Conservation (phyloP, 23 tunicate species). For the Aplidium turbinatum region DNA sequence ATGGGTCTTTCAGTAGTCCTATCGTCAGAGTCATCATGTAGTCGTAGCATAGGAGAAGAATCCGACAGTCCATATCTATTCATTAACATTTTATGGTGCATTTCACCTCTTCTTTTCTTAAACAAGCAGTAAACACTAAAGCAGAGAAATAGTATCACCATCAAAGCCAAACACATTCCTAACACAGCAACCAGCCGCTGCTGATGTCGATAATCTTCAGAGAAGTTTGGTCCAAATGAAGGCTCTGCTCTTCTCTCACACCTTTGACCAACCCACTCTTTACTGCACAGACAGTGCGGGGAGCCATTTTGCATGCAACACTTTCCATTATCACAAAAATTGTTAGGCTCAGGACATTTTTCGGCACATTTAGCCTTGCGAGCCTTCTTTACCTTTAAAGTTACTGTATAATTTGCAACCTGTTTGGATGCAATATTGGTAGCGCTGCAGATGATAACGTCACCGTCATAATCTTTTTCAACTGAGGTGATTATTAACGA, state of each 20-base stretch:
- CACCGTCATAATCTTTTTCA: background rate
- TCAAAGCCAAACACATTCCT: conserved; percentile 30
- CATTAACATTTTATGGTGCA: conserved; percentile 6
- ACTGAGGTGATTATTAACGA: background rate
- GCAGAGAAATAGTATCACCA: conserved; percentile 21
- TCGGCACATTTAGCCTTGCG: too few species aligned
- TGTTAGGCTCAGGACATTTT: background rate
- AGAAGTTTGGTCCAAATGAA: too few species aligned
- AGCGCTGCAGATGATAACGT: conserved; percentile 8
- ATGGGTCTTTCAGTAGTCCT: too few species aligned
- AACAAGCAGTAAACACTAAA: conserved; percentile 30
- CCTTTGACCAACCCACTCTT: background rate
- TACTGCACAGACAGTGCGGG: background rate
- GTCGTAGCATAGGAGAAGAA: too few species aligned
- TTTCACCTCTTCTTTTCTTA: conserved; percentile 5
- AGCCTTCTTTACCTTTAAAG: background rate
- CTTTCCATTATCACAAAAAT: conserved; percentile 1
- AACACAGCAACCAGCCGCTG: conserved; percentile 31
- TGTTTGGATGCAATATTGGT: background rate
- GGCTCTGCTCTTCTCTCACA: background rate
- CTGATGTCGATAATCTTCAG: conserved; percentile 20
- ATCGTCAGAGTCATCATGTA: too few species aligned
- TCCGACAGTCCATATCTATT: too few species aligned
- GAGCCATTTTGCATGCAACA: background rate
- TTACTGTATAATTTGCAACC: conserved; percentile 3